phyloP scores from a whole-genome alignment of 2,113 vertebrate genomes.

The Panthera tigris region DNA sequence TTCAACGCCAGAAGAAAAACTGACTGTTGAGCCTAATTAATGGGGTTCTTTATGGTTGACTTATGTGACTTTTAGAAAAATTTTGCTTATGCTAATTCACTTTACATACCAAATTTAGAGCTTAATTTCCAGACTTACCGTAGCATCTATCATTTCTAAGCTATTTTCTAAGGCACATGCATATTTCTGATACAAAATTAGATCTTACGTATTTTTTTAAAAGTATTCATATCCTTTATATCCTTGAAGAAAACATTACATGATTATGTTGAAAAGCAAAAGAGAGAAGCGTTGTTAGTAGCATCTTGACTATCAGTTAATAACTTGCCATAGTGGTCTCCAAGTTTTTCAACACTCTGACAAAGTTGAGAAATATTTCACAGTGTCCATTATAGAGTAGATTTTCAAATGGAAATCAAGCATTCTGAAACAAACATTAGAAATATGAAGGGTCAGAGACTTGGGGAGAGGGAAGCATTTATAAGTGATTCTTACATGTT shows the following conservation, averaged over 20 bases:
- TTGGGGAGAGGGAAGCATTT: not conserved
- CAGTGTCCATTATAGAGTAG: not conserved
- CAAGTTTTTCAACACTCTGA: not conserved
- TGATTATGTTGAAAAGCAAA: not conserved
- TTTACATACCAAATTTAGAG: not conserved
- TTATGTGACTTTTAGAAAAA: not conserved
- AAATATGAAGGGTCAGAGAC: not conserved
- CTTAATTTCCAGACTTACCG: not conserved
- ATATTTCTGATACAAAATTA: not conserved
- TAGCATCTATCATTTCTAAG: not conserved
- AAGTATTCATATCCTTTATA: not conserved
- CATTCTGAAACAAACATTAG: not conserved
- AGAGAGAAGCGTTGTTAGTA: not conserved
- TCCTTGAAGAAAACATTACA: not conserved
- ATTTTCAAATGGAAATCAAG: not conserved
- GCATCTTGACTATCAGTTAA: not conserved
- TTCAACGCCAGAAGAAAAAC: not conserved
- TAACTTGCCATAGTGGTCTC: not conserved
- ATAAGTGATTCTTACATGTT: not conserved
- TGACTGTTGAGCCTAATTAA: constrained; percentile 28
- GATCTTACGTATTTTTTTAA: not conserved
- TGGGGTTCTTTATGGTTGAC: not conserved
- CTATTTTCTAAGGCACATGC: not conserved
- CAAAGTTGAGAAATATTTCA: not conserved
- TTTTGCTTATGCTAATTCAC: not conserved